Conservation (phyloP, 1,140 invertebrate genomes). For the Drosophila murphyi region DNA sequence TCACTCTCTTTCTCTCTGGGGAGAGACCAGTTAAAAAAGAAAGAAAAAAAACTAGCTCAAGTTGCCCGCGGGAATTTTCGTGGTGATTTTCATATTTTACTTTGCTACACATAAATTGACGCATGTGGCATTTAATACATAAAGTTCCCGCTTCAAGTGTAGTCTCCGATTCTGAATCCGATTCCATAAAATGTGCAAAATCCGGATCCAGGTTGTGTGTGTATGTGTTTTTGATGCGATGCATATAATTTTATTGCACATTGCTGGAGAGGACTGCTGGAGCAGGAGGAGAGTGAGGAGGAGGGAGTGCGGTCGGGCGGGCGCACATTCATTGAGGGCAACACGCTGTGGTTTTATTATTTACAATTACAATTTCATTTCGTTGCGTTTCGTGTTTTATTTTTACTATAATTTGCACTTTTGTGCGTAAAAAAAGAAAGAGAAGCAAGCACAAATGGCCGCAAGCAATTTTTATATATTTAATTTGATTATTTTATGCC, state of each 20-base stretch:
- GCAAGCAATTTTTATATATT: conserved; percentile 59
- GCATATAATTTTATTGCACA: conserved; percentile 81
- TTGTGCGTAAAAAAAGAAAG: conserved; percentile 37
- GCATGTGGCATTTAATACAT: conserved; percentile 74
- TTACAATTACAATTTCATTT: conserved; percentile 70
- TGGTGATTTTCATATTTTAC: conserved; percentile 62
- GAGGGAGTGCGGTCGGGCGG: not conserved
- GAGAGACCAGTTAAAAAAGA: conserved; percentile 22
- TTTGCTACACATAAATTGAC: conserved; percentile 68
- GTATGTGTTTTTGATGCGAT: conserved; percentile 65
- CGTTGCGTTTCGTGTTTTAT: conserved; percentile 50
- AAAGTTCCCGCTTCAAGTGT: conserved; percentile 45
- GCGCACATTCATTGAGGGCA: conserved; percentile 43
- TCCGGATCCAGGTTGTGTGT: conserved; percentile 23
- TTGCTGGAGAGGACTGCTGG: not conserved
- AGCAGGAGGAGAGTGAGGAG: not conserved
- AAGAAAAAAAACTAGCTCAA: conserved; percentile 18
- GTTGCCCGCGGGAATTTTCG: conserved; percentile 68
- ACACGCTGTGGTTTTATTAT: conserved; percentile 74
- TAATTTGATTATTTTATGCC: conserved; percentile 83
- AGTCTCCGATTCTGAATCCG: conserved; percentile 23
- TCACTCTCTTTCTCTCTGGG: conserved; percentile 15
- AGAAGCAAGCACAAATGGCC: conserved; percentile 45
- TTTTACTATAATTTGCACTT: conserved; percentile 60
- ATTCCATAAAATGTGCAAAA: conserved; percentile 62